Evolutionary conservation across 2,113 vertebrate species (phyloP), one percentile per base, ranked within the genome.

Genomic region (Pavo muticus): DNA sequence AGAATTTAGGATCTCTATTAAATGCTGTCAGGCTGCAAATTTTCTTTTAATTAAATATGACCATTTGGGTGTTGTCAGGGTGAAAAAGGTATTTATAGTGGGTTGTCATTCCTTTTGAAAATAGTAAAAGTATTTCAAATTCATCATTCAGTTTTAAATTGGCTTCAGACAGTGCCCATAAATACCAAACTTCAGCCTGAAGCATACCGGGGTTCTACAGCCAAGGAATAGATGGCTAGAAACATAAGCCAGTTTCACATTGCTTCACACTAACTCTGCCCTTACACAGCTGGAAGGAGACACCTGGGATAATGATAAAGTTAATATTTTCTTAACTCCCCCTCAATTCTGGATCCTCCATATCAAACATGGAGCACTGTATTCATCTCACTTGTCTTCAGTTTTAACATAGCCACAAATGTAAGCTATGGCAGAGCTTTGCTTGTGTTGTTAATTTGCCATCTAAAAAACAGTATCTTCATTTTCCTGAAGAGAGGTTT

Each of bases 151-250:
- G 18, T 81, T 95, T 95, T 61, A 88, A 91, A 91, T 78, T 82
- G 74, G 40, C 77, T 82, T 88, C 82, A 56, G 64, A 52, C 47
- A 61, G 44, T 64, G 75, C 68, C 76, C 57, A 74, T 94, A 94
- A 96, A 95, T 91, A 91, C 52, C 32, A 69, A 47, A 68, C 37
- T 77, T 91, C 75, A 90, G 79, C 78, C 84, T 81, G 52, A 52
- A 90, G 75, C 87, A 90, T 71, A 63, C 10, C 1, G 2, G 71
- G 73, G 30, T 52, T 91, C 92, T 93, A 14, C 42, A 95, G 85
- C 69, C 91, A 88, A 61, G 52, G 52, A 52, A 84, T 80, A 74
- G 90, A 56, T 64, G 60, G 37, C 21, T 40, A 57, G 48, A 90
- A 94, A 69, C 32, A 71, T 77, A 47, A 90, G n/a, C 65, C 35